Evolutionary conservation across 2,113 vertebrate species (phyloP).

Genomic region (Ovibos moschatus): DNA sequence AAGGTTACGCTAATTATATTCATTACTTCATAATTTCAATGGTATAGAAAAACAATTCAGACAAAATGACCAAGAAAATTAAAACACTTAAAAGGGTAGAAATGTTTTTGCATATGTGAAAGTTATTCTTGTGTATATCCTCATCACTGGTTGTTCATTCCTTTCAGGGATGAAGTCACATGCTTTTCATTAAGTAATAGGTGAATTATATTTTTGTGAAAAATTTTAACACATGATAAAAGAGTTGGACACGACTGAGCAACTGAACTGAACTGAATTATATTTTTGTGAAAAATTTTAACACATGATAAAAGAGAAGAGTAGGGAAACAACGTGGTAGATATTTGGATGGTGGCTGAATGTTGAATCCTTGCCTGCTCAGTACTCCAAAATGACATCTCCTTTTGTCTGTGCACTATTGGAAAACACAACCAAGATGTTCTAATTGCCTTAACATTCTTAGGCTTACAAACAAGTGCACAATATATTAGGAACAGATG

Average conservation of each 20-base stretch:
- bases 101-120: background rate
- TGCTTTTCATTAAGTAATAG: background rate
- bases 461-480: constrained; percentile 59
- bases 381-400: background rate
- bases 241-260: no score
- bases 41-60: background rate
- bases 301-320: background rate
- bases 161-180: background rate
- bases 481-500: constrained; percentile 75
- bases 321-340: background rate
- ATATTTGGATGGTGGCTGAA: background rate
- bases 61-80: background rate
- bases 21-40: background rate
- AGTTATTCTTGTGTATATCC: background rate
- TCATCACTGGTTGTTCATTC: background rate
- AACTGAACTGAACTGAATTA: background rate
- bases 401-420: constrained; percentile 35
- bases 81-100: background rate
- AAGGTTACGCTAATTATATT: background rate
- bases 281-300: background rate
- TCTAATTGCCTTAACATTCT: constrained; percentile 49
- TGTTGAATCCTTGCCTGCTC: background rate
- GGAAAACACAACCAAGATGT: constrained; percentile 59
- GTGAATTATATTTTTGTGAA: background rate
- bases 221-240: background rate